These are phyloP conservation scores for Trematomus bernacchii DNA, from an alignment of 2,797 vertebrate species.

Conservation along the genomic window DNA sequence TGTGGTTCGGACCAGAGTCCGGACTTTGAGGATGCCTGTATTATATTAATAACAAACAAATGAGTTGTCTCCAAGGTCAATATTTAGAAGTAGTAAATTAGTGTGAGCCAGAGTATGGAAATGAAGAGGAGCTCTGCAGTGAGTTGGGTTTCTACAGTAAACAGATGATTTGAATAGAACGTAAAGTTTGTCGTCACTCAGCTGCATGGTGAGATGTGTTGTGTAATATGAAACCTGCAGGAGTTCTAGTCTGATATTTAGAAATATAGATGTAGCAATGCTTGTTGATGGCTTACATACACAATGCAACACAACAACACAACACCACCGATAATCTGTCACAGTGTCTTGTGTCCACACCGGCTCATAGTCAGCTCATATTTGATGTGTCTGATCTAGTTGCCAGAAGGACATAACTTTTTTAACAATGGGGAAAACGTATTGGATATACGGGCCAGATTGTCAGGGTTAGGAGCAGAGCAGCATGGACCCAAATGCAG, in stretches of 20 bases:
- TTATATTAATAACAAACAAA: no score
- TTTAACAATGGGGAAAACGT: conserved; percentile 69
- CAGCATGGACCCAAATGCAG: no score
- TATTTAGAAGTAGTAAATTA: neutral
- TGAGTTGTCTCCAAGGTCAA: neutral
- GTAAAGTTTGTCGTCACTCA: conserved; percentile 65
- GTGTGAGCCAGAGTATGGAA: conserved; percentile 20
- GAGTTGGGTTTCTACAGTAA: conserved; percentile 43
- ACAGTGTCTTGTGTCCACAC: conserved; percentile 37
- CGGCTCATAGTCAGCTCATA: conserved; percentile 62
- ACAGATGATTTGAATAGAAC: conserved; percentile 73
- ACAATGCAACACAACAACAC: conserved; percentile 22
- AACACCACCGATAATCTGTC: conserved; percentile 47
- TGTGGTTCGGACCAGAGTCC: no score
- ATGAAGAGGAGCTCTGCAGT: conserved; percentile 24
- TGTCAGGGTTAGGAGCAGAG: no score
- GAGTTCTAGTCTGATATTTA: conserved; percentile 38
- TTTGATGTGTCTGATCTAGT: conserved; percentile 68
- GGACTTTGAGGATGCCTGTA: no score
- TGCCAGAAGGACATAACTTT: conserved; percentile 65
- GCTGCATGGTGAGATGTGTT: conserved; percentile 54
- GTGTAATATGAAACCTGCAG: conserved; percentile 60
- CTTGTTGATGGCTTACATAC: neutral
- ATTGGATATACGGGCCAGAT: conserved; percentile 40
- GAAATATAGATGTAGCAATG: conserved; percentile 20